These are phyloP conservation scores for Elanus axillaris DNA, from an alignment of 2,113 vertebrate species.

Conservation along the genomic window DNA sequence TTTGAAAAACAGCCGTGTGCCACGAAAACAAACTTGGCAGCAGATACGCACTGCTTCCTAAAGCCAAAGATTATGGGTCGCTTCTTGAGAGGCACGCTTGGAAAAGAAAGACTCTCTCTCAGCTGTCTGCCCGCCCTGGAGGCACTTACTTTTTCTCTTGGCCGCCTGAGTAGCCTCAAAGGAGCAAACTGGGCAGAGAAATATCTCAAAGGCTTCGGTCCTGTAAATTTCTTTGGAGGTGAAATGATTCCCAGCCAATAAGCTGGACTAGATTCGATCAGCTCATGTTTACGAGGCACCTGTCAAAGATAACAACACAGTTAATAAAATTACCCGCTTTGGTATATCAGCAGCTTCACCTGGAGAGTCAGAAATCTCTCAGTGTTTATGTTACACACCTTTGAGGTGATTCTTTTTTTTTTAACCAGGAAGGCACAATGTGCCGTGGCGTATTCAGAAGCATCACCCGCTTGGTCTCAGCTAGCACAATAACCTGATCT, in stretches of 20 bases:
- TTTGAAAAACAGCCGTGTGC: not conserved
- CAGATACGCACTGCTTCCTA: not conserved
- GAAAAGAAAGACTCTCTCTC: not conserved
- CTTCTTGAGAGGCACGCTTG: not conserved
- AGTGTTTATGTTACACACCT: not conserved
- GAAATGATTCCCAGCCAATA: not conserved
- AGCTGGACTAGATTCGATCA: not conserved
- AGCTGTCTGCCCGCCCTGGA: not conserved
- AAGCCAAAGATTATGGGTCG: not conserved
- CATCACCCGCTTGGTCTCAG: not conserved
- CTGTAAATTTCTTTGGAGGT: not conserved
- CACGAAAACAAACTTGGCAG: not conserved
- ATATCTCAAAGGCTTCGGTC: not conserved
- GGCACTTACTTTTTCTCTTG: not conserved
- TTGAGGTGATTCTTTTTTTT: not conserved
- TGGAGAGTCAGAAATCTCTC: not conserved
- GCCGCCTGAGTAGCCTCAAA: not conserved
- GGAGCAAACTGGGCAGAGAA: not conserved
- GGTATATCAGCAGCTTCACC: not conserved
- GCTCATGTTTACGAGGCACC: not conserved
- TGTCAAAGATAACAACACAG: not conserved
- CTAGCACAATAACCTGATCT: not conserved
- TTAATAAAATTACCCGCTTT: not conserved
- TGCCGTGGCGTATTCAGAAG: not conserved
- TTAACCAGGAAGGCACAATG: not conserved